A percentile compares a stretch with the other conserved stretches of the same genome.
phyloP scores from a whole-genome alignment of 1,140 invertebrate species.

The Cherax quadricarinatus region DNA sequence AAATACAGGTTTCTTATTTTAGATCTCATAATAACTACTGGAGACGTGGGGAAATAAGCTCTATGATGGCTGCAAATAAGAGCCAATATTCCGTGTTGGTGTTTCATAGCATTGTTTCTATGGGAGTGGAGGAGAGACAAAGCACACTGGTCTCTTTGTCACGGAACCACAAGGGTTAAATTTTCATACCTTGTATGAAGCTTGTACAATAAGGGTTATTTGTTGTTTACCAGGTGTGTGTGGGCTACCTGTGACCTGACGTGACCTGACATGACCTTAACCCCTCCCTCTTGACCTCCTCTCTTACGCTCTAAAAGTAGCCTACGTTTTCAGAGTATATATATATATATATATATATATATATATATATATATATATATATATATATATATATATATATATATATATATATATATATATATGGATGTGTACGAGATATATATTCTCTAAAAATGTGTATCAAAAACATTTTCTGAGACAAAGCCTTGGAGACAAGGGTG shows the following conservation, averaged over 20 bases:
- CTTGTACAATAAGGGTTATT: background rate
- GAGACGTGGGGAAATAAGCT: background rate
- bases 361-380: no score
- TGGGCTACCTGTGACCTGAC: no score
- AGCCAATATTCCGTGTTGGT: background rate
- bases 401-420: background rate
- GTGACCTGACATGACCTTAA: no score
- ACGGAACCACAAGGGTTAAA: background rate
- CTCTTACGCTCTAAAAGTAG: no score
- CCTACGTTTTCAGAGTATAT: no score
- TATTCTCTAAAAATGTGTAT: background rate
- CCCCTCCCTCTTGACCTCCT: no score
- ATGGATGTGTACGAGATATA: background rate
- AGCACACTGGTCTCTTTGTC: background rate
- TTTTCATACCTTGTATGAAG: background rate
- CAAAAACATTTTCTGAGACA: background rate
- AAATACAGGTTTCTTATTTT: conserved; percentile 5
- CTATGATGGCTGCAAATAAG: background rate
- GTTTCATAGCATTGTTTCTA: background rate
- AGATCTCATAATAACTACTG: background rate
- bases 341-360: no score
- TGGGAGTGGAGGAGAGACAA: background rate
- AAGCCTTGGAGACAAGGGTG: background rate
- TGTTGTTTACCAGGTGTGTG: background rate
- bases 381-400: no score